phyloP scores from a whole-genome alignment of 2,113 vertebrate species.

The Phalacrocorax pelagicus region DNA sequence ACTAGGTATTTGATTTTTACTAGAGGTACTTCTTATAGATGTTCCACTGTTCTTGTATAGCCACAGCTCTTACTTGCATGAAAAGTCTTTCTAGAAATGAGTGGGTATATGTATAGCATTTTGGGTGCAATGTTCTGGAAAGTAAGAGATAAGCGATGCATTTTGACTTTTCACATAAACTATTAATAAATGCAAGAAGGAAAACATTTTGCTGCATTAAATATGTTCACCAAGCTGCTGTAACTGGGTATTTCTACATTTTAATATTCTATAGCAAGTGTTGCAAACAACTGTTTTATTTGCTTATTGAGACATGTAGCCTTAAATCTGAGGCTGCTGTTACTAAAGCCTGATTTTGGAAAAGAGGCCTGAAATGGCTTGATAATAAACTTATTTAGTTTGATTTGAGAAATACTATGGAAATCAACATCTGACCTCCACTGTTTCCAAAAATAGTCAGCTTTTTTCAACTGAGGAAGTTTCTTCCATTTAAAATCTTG shows the following conservation, averaged over 20 bases:
- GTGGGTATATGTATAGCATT: constrained; percentile 39
- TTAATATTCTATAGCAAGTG: background rate
- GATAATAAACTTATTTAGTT: constrained; percentile 55
- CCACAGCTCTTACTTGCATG: constrained; percentile 75
- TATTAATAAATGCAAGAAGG: constrained; percentile 52
- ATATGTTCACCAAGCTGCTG: constrained; percentile 32
- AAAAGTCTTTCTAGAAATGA: constrained; percentile 57
- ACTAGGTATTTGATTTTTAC: constrained; percentile 66
- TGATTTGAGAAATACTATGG: background rate
- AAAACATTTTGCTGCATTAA: constrained; percentile 36
- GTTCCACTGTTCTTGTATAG: constrained; percentile 63
- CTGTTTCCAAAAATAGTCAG: background rate
- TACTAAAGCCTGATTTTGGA: background rate
- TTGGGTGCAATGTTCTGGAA: constrained; percentile 55
- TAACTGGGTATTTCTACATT: background rate
- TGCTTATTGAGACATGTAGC: background rate
- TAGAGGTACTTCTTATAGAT: constrained; percentile 65
- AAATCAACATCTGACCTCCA: constrained; percentile 38
- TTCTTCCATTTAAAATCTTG: constrained; percentile 45
- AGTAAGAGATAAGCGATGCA: constrained; percentile 45
- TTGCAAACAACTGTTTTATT: background rate
- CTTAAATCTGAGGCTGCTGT: background rate
- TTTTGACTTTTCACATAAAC: constrained; percentile 52
- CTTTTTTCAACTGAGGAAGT: background rate
- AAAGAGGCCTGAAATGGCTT: constrained; percentile 1